A percentile compares a stretch with the other conserved stretches of the same genome.
phyloP scores from a whole-genome alignment of 2,113 vertebrate species.

The Lichenostomus cassidix region DNA sequence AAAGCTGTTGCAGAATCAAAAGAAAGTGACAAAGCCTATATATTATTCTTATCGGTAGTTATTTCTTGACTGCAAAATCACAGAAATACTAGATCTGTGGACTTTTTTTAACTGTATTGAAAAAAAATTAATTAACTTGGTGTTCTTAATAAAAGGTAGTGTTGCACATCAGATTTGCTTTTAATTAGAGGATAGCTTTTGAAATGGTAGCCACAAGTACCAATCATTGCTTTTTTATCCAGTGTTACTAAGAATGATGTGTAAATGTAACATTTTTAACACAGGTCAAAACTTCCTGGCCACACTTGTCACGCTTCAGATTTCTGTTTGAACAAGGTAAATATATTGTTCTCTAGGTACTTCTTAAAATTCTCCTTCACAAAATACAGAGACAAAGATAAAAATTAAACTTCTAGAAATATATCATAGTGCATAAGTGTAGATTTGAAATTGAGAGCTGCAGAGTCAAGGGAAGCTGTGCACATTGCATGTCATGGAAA shows the following conservation, averaged over 20 bases:
- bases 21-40: neutral
- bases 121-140: neutral
- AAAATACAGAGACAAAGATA: neutral
- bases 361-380: neutral
- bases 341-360: neutral
- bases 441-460: neutral
- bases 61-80: neutral
- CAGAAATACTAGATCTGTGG: neutral
- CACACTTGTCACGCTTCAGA: neutral
- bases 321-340: neutral
- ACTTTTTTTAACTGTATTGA: neutral
- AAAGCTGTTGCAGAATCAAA: neutral
- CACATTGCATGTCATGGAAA: neutral
- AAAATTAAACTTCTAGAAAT: neutral
- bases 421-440: neutral
- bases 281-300: neutral
- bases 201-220: neutral
- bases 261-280: neutral
- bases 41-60: neutral
- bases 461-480: neutral
- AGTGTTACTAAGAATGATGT: neutral
- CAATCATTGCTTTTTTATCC: neutral
- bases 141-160: neutral
- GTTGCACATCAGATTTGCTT: neutral
- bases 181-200: neutral